Percentiles rank a stretch among this genome's conserved stretches.
Conservation (phyloP, 30 jellyfish, hydroid and myxozoan species). For the Aurelia aurita complex sp. Pacific region DNA sequence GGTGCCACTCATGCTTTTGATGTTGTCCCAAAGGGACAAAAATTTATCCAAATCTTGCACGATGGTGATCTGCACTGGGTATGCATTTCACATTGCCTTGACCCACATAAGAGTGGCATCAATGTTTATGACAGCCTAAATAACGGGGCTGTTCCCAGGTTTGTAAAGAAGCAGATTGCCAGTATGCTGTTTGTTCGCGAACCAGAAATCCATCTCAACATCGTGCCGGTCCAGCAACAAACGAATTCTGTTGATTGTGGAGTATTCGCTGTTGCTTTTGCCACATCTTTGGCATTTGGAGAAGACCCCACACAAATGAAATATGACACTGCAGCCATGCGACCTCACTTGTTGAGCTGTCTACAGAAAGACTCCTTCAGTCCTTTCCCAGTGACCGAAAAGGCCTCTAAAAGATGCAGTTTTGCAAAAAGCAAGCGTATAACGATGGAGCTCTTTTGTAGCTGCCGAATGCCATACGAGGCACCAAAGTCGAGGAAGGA, state of each 20-base stretch:
- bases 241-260: slow-evolving; percentile 24
- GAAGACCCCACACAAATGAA: slow-evolving; percentile 11
- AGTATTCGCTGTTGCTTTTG: slow-evolving; percentile 40
- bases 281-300: slow-evolving; percentile 25
- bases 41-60: slow-evolving; percentile 22
- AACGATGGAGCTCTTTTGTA: slow-evolving; percentile 6
- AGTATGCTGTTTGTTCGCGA: no score
- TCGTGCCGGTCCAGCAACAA: slow-evolving; percentile 33
- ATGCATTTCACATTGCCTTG: not conserved
- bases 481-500: not conserved
- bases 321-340: no score
- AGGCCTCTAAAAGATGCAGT: not conserved
- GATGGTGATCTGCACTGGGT: slow-evolving; percentile 38
- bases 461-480: slow-evolving; percentile 9
- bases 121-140: slow-evolving; percentile 12
- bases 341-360: no score
- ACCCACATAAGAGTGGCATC: not conserved
- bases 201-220: no score
- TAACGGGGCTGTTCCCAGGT: not conserved
- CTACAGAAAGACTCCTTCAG: no score
- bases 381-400: no score
- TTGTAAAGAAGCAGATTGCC: slow-evolving; percentile 5
- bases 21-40: not conserved
- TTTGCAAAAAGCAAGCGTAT: not conserved
- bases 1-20: not conserved